phyloP scores from a whole-genome alignment of 2,888 invertebrate species.

The Stramonita haemastoma region DNA sequence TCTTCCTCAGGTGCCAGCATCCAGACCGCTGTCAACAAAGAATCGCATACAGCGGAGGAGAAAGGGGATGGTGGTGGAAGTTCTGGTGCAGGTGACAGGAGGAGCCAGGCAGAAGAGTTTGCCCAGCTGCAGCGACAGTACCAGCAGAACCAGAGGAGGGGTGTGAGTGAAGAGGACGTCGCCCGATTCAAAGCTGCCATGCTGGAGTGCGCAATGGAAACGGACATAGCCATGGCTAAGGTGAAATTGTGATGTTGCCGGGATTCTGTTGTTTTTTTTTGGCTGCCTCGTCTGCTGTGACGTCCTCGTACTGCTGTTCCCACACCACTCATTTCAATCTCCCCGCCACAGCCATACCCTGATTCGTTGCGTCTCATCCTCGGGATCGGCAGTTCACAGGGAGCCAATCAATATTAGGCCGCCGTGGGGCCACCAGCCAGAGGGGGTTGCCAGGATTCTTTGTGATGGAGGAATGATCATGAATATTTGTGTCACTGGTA shows the following conservation, averaged over 20 bases:
- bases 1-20: not conserved
- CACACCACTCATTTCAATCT: too few species aligned
- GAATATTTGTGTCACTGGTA: too few species aligned
- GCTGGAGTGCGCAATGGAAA: not conserved
- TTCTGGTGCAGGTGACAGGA: not conserved
- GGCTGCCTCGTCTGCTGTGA: too few species aligned
- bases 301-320: too few species aligned
- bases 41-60: not conserved
- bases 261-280: too few species aligned
- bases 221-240: slow-evolving; percentile 18
- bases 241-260: not conserved
- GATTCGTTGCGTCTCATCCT: too few species aligned
- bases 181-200: not conserved
- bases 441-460: not conserved
- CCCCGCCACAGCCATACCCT: too few species aligned
- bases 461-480: too few species aligned
- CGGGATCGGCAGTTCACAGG: too few species aligned
- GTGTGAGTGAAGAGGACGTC: not conserved
- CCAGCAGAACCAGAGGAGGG: not conserved
- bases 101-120: slow-evolving; percentile 14
- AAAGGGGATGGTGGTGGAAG: not conserved
- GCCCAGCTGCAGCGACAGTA: not conserved
- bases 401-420: too few species aligned
- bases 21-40: not conserved
- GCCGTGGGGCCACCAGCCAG: too few species aligned